Evolutionary conservation across 2,888 invertebrate species (phyloP).

Genomic region (Thalpophila matura): DNA sequence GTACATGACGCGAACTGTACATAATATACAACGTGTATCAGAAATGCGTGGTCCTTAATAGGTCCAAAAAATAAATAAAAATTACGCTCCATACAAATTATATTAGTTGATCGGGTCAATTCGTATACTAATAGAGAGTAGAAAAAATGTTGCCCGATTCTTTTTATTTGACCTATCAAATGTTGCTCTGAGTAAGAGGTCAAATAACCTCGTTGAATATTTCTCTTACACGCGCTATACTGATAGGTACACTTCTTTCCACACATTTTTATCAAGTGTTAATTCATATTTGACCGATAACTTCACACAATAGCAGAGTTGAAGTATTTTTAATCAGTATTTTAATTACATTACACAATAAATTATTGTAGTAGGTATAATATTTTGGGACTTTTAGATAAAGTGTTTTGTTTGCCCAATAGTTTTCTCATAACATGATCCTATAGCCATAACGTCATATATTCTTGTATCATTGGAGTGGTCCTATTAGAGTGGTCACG

Average conservation of each 20-base stretch:
- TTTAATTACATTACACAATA: neutral
- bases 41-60: no score
- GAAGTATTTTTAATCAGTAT: neutral
- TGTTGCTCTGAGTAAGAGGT: no score
- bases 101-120: no score
- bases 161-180: no score
- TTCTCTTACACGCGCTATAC: neutral
- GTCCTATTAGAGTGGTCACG: constrained; percentile 66
- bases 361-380: no score
- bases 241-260: constrained; percentile 3
- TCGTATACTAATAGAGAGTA: no score
- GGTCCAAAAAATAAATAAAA: no score
- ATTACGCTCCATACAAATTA: no score
- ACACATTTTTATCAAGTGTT: constrained; percentile 19
- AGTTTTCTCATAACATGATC: neutral
- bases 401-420: neutral
- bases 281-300: constrained; percentile 22
- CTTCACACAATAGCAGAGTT: neutral
- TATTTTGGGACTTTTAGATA: neutral
- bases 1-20: no score
- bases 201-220: no score
- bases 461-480: constrained; percentile 53
- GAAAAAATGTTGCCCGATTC: no score
- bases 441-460: neutral
- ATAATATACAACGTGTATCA: no score